Percentiles rank a stretch among this genome's conserved stretches.
phyloP scores from a whole-genome alignment of 2,888 invertebrate species.

The Drosophila ustulata region DNA sequence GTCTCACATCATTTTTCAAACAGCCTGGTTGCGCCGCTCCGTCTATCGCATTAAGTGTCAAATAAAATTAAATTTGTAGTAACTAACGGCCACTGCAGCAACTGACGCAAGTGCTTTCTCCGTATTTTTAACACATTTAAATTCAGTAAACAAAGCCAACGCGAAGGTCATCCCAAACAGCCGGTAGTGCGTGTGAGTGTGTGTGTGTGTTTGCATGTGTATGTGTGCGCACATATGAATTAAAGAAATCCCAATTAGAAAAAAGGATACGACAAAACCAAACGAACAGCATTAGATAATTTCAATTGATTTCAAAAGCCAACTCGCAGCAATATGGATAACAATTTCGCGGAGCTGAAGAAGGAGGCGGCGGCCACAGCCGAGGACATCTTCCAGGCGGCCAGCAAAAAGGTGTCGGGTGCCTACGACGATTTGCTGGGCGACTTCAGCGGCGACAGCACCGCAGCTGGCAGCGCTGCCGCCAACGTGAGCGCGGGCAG shows the following conservation, averaged over 20 bases:
- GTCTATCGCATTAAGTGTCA: slow-evolving; percentile 20
- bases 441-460: slow-evolving; percentile 18
- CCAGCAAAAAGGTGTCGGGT: slow-evolving; percentile 51
- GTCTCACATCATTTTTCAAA: slow-evolving; percentile 59
- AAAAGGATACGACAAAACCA: slow-evolving; percentile 58
- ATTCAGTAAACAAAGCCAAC: slow-evolving; percentile 19
- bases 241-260: slow-evolving; percentile 49
- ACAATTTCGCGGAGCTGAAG: slow-evolving; percentile 82
- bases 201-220: slow-evolving; percentile 27
- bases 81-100: slow-evolving; percentile 38
- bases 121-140: slow-evolving; percentile 14
- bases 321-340: slow-evolving; percentile 73
- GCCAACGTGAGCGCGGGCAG: slow-evolving; percentile 48
- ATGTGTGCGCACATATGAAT: slow-evolving; percentile 5
- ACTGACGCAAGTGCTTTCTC: slow-evolving; percentile 14
- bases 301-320: background rate
- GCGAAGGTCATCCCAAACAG: slow-evolving; percentile 20
- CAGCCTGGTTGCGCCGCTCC: slow-evolving; percentile 30
- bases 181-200: slow-evolving; percentile 40
- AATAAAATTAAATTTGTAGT: slow-evolving; percentile 54
- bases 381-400: slow-evolving; percentile 71
- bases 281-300: slow-evolving; percentile 10
- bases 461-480: slow-evolving; percentile 45
- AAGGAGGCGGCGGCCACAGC: slow-evolving; percentile 79
- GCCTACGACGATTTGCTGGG: slow-evolving; percentile 64